Evolutionary conservation across 2,113 vertebrate species (phyloP).

Genomic region (Lagopus leucura): DNA sequence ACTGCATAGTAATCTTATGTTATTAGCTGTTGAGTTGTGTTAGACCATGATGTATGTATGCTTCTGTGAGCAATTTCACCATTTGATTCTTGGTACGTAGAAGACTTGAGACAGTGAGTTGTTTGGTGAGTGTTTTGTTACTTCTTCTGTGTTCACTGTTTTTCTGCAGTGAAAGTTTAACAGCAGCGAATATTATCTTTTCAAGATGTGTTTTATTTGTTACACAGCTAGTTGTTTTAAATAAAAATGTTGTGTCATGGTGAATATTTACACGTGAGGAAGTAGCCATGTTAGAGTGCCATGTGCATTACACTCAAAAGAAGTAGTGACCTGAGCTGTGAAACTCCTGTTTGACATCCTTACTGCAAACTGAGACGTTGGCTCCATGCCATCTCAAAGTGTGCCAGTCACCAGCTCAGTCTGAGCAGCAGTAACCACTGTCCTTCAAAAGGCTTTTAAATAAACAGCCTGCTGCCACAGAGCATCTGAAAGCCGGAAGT

Average conservation of each 20-base stretch:
- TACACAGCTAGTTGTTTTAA: not conserved
- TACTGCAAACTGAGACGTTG: not conserved
- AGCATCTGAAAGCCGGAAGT: not conserved
- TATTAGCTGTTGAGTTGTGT: not conserved
- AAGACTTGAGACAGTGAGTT: not conserved
- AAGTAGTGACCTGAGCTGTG: not conserved
- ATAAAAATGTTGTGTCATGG: not conserved
- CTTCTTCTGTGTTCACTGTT: not conserved
- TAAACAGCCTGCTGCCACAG: not conserved
- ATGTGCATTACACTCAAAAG: not conserved
- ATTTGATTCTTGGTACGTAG: not conserved
- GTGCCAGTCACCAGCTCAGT: not conserved
- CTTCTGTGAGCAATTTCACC: not conserved
- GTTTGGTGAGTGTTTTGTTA: not conserved
- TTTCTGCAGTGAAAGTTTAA: not conserved
- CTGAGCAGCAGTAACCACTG: not conserved
- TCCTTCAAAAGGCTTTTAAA: not conserved
- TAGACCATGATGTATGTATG: not conserved
- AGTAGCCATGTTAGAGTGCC: not conserved
- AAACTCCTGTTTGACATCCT: not conserved
- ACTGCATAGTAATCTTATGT: not conserved
- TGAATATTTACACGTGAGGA: not conserved
- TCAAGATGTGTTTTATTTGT: not conserved
- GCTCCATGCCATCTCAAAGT: not conserved
- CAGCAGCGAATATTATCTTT: not conserved